phyloP scores from a whole-genome alignment of 2,797 vertebrate genomes.

The Darevskia mixta region DNA sequence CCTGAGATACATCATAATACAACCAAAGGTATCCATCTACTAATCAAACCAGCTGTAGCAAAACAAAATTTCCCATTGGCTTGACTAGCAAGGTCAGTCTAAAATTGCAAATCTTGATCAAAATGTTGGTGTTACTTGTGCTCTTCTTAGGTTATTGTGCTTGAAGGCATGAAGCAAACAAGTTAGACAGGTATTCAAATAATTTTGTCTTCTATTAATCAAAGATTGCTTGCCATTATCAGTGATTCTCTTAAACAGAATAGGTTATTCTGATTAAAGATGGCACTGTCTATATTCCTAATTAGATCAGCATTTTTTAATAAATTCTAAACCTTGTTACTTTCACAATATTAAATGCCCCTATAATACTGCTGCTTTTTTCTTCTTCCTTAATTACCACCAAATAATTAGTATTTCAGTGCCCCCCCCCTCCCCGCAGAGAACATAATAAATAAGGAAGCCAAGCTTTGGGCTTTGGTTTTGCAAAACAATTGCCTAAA shows the following conservation, averaged over 20 bases:
- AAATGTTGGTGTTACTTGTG: background rate
- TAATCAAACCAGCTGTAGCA: too few relatives aligned
- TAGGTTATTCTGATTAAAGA: conserved; percentile 14
- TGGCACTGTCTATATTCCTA: background rate
- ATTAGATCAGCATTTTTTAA: conserved; percentile 10
- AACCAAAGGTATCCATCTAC: too few relatives aligned
- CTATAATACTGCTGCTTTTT: background rate
- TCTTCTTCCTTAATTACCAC: conserved; percentile 31
- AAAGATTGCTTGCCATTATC: background rate
- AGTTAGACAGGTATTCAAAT: background rate
- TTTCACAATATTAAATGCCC: conserved; percentile 20
- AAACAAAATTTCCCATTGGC: background rate
- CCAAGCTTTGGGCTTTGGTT: background rate
- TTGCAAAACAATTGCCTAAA: background rate
- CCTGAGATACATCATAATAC: too few relatives aligned
- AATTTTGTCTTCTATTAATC: background rate
- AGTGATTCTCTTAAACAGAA: background rate
- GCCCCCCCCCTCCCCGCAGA: background rate
- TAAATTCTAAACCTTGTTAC: background rate
- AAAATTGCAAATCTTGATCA: background rate
- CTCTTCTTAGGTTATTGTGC: too few relatives aligned
- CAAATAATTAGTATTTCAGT: background rate
- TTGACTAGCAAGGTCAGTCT: background rate
- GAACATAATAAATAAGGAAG: background rate
- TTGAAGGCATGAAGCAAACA: background rate